phyloP scores from a whole-genome alignment of 2,113 vertebrate species.

The Ramphastos sulfuratus region DNA sequence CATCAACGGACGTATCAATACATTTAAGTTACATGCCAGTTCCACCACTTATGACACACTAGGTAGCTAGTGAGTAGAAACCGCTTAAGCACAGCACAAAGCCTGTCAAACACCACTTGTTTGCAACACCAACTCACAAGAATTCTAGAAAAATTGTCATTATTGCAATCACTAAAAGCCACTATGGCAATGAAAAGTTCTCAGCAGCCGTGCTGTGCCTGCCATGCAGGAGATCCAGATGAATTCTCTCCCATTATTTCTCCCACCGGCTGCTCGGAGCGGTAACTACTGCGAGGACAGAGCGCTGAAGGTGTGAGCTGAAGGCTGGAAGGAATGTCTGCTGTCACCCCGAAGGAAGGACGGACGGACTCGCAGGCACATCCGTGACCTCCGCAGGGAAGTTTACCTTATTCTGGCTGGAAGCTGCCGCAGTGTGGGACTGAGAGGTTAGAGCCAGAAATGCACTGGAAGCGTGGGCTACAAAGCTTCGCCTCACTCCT shows the following conservation, averaged over 20 bases:
- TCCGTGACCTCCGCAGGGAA: background rate
- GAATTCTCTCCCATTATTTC: background rate
- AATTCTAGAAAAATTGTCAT: slow-evolving; percentile 34
- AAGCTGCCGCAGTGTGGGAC: background rate
- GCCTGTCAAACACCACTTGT: background rate
- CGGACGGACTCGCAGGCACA: background rate
- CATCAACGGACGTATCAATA: background rate
- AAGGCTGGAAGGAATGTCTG: background rate
- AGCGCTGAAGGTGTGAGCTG: background rate
- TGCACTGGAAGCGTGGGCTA: background rate
- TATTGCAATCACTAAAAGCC: background rate
- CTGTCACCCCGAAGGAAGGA: background rate
- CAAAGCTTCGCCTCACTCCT: background rate
- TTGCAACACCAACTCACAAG: background rate
- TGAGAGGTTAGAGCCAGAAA: background rate
- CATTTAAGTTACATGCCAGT: background rate
- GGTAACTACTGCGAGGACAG: fast-evolving
- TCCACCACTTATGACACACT: background rate
- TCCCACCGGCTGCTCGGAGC: background rate
- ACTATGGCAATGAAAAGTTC: background rate
- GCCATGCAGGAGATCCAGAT: background rate
- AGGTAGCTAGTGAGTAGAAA: background rate
- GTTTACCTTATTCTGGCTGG: background rate
- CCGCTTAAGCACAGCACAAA: background rate
- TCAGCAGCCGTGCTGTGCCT: background rate